Evolutionary conservation across 2,888 invertebrate species (phyloP).

Genomic region (Lasioglossum leucozonium): DNA sequence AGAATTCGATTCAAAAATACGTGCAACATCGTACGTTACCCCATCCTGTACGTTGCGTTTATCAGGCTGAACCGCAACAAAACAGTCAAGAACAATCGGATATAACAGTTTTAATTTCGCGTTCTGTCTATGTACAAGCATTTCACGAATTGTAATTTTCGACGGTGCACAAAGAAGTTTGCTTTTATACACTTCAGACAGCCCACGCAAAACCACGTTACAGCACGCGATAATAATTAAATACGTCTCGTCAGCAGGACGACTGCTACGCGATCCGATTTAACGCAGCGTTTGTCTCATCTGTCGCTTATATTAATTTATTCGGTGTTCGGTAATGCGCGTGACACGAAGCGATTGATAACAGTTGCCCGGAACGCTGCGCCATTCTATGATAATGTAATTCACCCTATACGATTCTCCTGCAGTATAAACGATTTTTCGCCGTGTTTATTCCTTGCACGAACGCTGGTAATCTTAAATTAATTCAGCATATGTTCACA

Average conservation of each 20-base stretch:
- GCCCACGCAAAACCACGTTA: constrained; percentile 30
- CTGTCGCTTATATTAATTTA: constrained; percentile 41
- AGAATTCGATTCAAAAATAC: neutral
- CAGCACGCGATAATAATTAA: constrained; percentile 51
- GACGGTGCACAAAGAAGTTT: constrained; percentile 23
- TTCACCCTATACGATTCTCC: neutral
- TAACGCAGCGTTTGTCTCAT: constrained; percentile 41
- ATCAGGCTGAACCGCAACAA: neutral
- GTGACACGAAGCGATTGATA: constrained; percentile 57
- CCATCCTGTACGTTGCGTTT: neutral
- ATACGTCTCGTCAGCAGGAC: constrained; percentile 37
- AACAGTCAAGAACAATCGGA: neutral
- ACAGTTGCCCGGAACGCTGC: constrained; percentile 33
- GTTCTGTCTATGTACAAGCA: neutral
- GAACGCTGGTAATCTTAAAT: too few species aligned
- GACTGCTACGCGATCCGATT: constrained; percentile 37
- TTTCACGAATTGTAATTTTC: neutral
- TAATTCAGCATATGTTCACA: too few species aligned
- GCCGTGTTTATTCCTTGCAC: neutral
- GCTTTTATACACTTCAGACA: constrained; percentile 15
- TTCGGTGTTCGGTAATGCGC: constrained; percentile 44
- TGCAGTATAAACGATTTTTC: constrained; percentile 16
- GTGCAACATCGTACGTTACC: neutral
- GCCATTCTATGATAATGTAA: constrained; percentile 33
- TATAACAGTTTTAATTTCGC: neutral